These are phyloP conservation scores for Agonum fuliginosum DNA, from an alignment of 2,888 invertebrate species.

Conservation along the genomic window DNA sequence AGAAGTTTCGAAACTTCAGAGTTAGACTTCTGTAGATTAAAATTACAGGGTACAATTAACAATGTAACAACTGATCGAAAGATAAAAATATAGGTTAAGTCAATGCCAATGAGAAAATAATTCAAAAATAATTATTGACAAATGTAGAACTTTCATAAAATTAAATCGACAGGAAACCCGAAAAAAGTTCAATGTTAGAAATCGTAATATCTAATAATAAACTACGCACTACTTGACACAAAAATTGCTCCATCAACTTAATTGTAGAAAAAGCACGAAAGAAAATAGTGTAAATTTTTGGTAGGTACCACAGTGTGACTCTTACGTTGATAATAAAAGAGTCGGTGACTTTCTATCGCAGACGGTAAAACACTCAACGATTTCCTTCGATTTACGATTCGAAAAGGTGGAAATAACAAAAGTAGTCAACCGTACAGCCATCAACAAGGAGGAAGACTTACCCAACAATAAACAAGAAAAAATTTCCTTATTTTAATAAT, in stretches of 20 bases:
- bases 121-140: constrained; percentile 24
- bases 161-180: constrained; percentile 31
- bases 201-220: constrained; percentile 46
- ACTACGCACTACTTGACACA: constrained; percentile 53
- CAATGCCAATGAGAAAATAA: constrained; percentile 10
- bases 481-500: constrained; percentile 9
- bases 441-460: constrained; percentile 8
- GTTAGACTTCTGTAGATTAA: too few relatives aligned
- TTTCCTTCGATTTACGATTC: constrained; percentile 9
- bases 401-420: constrained; percentile 16
- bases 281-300: constrained; percentile 41
- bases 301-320: constrained; percentile 19
- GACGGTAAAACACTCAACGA: neutral
- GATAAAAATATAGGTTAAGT: neutral
- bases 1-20: neutral
- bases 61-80: too few relatives aligned
- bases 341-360: constrained; percentile 10
- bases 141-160: constrained; percentile 17
- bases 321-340: neutral
- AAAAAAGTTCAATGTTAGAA: constrained; percentile 52
- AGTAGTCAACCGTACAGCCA: neutral
- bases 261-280: constrained; percentile 15
- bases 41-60: too few relatives aligned
- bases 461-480: constrained; percentile 5
- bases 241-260: constrained; percentile 39